Conservation (phyloP, 2,888 invertebrate genomes). For the Rhagonycha fulva region DNA sequence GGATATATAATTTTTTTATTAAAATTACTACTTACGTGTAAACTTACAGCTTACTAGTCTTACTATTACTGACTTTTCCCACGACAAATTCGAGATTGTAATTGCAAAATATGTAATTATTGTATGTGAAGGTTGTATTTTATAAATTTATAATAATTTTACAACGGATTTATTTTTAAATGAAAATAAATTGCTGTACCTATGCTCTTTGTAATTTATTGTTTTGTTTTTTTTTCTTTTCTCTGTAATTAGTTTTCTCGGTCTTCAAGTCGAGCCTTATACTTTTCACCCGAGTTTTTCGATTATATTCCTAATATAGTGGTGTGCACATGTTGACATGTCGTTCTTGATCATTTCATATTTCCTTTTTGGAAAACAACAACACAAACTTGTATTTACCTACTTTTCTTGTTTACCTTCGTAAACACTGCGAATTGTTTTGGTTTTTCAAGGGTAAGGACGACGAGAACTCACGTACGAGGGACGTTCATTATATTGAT, state of each 20-base stretch:
- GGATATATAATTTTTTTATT: background rate
- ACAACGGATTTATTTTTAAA: background rate
- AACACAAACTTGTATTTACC: background rate
- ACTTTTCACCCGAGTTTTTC: background rate
- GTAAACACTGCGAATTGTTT: background rate
- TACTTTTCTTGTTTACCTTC: background rate
- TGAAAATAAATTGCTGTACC: background rate
- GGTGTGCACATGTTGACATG: background rate
- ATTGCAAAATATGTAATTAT: conserved; percentile 8
- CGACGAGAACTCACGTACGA: background rate
- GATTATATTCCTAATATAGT: background rate
- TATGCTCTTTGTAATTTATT: background rate
- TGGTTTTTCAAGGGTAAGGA: background rate
- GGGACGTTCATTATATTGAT: too few relatives aligned
- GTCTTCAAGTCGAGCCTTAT: background rate
- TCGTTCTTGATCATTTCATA: background rate
- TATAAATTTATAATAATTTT: background rate
- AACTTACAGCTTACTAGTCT: background rate
- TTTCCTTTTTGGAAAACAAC: background rate
- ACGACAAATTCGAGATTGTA: conserved; percentile 13
- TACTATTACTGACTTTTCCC: conserved; percentile 2
- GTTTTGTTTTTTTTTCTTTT: background rate
- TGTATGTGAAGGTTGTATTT: conserved; percentile 1
- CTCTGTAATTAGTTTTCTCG: background rate
- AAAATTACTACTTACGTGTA: background rate